A percentile compares a stretch with the other conserved stretches of the same genome.
phyloP scores from a whole-genome alignment of 2,797 vertebrate genomes.

The Mastacembelus armatus region DNA sequence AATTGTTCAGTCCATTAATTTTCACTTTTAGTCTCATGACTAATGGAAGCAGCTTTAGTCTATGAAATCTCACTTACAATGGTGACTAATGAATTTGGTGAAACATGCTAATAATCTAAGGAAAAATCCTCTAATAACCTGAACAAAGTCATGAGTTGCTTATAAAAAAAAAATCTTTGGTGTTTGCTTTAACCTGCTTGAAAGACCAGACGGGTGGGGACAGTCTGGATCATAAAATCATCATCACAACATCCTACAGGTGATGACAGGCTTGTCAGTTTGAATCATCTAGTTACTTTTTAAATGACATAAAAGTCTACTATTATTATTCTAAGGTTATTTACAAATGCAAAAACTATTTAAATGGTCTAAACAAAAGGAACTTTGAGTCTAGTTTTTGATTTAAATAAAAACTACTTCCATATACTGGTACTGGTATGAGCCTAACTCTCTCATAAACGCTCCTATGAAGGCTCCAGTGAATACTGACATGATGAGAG shows the following conservation, averaged over 20 bases:
- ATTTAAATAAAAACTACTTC: background rate
- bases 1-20: constrained; percentile 33
- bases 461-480: background rate
- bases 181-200: constrained; percentile 32
- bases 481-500: constrained; percentile 18
- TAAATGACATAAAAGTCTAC: too few species aligned
- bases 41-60: background rate
- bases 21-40: constrained; percentile 35
- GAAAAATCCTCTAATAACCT: too few species aligned
- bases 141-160: background rate
- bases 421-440: background rate
- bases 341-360: too few species aligned
- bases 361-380: too few species aligned
- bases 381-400: too few species aligned
- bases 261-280: too few species aligned
- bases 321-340: too few species aligned
- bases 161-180: background rate
- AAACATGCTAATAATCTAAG: too few species aligned
- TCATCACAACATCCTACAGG: background rate
- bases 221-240: background rate
- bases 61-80: constrained; percentile 3
- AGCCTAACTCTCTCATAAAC: background rate
- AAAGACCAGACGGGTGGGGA: constrained; percentile 30
- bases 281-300: too few species aligned
- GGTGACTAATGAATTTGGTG: constrained; percentile 17